phyloP scores from a whole-genome alignment of 1,140 invertebrate species.

The Nasonia vitripennis region DNA sequence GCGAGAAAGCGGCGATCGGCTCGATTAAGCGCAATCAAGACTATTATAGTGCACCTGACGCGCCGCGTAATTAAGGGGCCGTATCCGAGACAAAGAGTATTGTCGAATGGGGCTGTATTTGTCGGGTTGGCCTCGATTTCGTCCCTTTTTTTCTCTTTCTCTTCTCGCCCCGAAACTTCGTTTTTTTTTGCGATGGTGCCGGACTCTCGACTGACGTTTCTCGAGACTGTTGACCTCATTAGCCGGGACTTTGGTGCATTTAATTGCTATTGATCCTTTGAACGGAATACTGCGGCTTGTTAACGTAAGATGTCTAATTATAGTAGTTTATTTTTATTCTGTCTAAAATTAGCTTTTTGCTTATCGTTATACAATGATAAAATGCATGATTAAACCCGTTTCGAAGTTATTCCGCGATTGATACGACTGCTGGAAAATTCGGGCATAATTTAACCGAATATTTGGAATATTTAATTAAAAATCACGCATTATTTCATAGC shows the following conservation, averaged over 20 bases:
- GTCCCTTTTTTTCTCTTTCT: not conserved
- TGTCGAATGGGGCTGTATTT: not conserved
- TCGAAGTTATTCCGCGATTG: too few relatives aligned
- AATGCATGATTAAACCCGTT: too few relatives aligned
- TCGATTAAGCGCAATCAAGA: slow-evolving; percentile 28
- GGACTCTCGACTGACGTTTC: not conserved
- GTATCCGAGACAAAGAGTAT: not conserved
- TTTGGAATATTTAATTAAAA: too few relatives aligned
- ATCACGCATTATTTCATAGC: too few relatives aligned
- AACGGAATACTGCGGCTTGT: not conserved
- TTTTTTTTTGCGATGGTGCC: not conserved
- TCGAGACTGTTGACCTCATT: not conserved
- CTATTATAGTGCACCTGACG: not conserved
- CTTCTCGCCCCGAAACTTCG: not conserved
- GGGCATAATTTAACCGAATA: too few relatives aligned
- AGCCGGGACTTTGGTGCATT: not conserved
- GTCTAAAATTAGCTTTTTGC: too few relatives aligned
- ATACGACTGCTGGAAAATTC: too few relatives aligned
- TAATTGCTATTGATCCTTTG: not conserved
- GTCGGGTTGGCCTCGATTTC: not conserved
- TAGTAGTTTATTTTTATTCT: not conserved
- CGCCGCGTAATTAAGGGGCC: slow-evolving; percentile 1
- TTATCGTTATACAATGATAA: too few relatives aligned
- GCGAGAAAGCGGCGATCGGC: not conserved
- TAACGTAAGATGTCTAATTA: too few relatives aligned